A percentile compares a stretch with the other conserved stretches of the same genome.
These are phyloP conservation scores for Pammene aurita DNA, from an alignment of 2,888 invertebrate genomes.

Conservation along the genomic window DNA sequence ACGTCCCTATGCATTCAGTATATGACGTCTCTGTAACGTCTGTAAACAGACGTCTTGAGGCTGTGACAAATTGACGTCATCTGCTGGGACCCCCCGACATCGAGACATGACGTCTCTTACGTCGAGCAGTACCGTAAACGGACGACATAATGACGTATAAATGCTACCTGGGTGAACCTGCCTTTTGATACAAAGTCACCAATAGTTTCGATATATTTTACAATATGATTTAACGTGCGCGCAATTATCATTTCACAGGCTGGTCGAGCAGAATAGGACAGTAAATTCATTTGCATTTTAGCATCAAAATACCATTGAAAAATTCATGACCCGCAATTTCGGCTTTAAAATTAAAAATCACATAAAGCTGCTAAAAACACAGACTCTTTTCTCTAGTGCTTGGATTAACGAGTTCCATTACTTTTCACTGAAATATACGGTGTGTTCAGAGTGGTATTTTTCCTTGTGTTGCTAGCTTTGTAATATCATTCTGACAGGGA, in stretches of 20 bases:
- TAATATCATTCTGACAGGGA: slow-evolving; percentile 24
- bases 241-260: slow-evolving; percentile 6
- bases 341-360: slow-evolving; percentile 29
- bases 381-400: slow-evolving; percentile 12
- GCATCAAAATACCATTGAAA: slow-evolving; percentile 20
- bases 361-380: slow-evolving; percentile 25
- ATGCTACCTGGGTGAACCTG: too few species aligned
- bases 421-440: slow-evolving; percentile 16
- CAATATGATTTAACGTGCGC: too few species aligned
- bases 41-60: too few species aligned
- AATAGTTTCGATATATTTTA: neutral
- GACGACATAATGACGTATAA: too few species aligned
- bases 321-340: slow-evolving; percentile 18
- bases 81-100: too few species aligned
- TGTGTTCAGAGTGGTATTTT: slow-evolving; percentile 14
- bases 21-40: too few species aligned
- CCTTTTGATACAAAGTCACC: too few species aligned
- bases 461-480: slow-evolving; percentile 25
- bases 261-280: neutral
- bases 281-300: slow-evolving; percentile 14
- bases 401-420: slow-evolving; percentile 25
- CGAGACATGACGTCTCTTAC: too few species aligned
- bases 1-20: too few species aligned
- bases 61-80: too few species aligned
- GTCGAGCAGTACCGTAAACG: too few species aligned